Evolutionary conservation across 2,113 vertebrate species (phyloP), one percentile per base, ranked within the genome.

Genomic region (Gavialis gangeticus): DNA sequence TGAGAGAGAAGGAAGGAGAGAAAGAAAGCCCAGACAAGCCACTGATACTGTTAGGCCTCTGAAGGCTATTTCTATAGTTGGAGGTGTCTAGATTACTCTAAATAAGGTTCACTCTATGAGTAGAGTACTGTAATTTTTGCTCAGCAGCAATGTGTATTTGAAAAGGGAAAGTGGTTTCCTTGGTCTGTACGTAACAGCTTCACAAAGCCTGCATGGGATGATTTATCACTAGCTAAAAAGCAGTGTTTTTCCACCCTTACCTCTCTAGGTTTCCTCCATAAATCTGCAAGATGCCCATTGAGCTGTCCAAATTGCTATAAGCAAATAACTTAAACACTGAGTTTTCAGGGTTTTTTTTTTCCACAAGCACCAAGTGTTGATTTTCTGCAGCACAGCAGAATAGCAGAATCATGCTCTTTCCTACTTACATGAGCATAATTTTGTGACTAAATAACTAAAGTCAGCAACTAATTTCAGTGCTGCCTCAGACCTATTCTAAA

Each of bases 391-490:
- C 86, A 34, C 93, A 94, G 93, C 96, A 95, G 88, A 97, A 96
- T 92, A 94, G 93, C 96, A 95, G 88, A 97, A 96, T 92, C 66
- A 89, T 10, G 62, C 34, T 88, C 1, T 92, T 95, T 87, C 79
- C 91, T 93, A 87, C 94, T 95, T 94, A 57, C 82, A 81, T 9
- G 90, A 91, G 91, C 94, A 91, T 96, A 90, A 94, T 95, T 94
- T 94, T 94, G 88, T 79, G 63, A 81, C 82, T 92, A 87, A 89
- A 92, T 94, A 77, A 95, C 95, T 93, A 16, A 94, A 95, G 91
- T 96, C 95, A 96, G 96, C 96, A 97, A 84, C 93, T 92, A 79
- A 95, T 96, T 95, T 95, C 69, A 21, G 18, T 95, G 88, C 93
- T 94, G 80, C 89, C 75, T 94, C 69, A 95, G 89, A 94, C 80